Evolutionary conservation across 2,113 vertebrate genomes (phyloP), one percentile per base, ranked within the genome.

Genomic region (Cervus canadensis): DNA sequence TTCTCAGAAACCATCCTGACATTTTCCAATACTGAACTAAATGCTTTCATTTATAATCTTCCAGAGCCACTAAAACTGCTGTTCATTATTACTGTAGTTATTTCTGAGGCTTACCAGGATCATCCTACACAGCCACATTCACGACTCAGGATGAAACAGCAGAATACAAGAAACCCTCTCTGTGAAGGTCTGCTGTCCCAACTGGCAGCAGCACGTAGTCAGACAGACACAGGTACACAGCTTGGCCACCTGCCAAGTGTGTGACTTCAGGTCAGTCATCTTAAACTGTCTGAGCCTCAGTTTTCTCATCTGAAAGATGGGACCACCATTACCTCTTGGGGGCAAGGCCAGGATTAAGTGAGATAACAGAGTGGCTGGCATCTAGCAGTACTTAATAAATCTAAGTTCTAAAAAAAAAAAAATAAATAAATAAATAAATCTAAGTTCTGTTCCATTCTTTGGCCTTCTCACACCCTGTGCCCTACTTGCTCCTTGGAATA

Each of bases 1-100:
- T 88, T 91, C 76, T 96, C 87, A 67, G 79, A 89, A 94, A 94
- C 71, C 94, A 94, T 56, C 56, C 40, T 89, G 76, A 88, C 33
- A 74, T 95, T 95, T 97, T 93, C 82, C 97, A 97, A 96, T 94
- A 96, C 36, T 43, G 52, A 97, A 93, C 64, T 85, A 82, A 96
- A 96, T 36, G 56, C 30, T 88, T 97, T 93, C 26, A 94, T 92
- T 94, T 76, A 86, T 26, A 83, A 54, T 97, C 56, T 93, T 86
- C n/a, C 33, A 79, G 54, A 91, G 89, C 40, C 71, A 94, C 48
- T 54, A 33, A 95, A 87, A 60, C 86, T 52, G 60, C 5, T 30
- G 23, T 76, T 89, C 52, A 3, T 85, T 88, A 86, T 87, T 90
- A 67, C 33, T 82, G 59, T 11, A 56, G 91, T 64, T 91, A 91